Conservation (phyloP, 2,113 vertebrate genomes). For the Addax nasomaculatus region DNA sequence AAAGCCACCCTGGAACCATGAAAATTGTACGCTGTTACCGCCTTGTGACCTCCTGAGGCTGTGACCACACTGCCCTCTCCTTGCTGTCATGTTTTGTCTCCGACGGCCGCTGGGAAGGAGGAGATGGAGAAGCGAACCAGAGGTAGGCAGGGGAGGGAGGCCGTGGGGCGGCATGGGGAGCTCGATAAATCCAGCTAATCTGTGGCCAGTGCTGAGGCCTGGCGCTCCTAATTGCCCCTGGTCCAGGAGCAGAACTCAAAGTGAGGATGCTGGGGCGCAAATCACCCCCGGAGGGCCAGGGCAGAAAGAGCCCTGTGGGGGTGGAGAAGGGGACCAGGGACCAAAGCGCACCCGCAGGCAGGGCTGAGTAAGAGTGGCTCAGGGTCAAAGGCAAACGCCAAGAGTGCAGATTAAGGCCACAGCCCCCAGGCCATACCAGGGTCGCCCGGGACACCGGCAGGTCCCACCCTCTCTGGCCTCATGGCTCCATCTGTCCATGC, state of each 20-base stretch:
- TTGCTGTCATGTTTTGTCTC: slow-evolving; percentile 74
- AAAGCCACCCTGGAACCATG: slow-evolving; percentile 80
- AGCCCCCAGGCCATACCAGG: rapidly evolving
- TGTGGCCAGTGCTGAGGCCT: not conserved
- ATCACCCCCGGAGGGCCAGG: not conserved
- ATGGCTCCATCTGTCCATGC: not conserved
- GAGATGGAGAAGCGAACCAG: slow-evolving; percentile 17
- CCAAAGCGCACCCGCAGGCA: not conserved
- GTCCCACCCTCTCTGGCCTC: not conserved
- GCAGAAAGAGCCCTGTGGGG: not conserved
- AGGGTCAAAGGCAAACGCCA: not conserved
- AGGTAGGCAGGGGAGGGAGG: slow-evolving; percentile 14
- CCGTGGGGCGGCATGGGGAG: not conserved
- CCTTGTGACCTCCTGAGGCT: slow-evolving; percentile 79
- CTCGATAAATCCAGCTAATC: slow-evolving; percentile 43
- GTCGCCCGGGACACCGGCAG: not conserved
- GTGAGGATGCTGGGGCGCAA: not conserved
- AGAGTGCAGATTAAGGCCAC: not conserved
- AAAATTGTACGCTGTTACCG: slow-evolving; percentile 81
- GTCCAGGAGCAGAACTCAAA: not conserved
- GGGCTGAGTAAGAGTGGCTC: not conserved
- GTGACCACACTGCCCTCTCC: slow-evolving; percentile 72
- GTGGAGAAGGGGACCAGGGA: not conserved
- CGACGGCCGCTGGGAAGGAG: slow-evolving; percentile 60
- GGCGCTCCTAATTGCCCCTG: not conserved